Base-by-base conservation (phyloP, 92 coral and sea anemone genomes). In the Porites evermanni region DNA sequence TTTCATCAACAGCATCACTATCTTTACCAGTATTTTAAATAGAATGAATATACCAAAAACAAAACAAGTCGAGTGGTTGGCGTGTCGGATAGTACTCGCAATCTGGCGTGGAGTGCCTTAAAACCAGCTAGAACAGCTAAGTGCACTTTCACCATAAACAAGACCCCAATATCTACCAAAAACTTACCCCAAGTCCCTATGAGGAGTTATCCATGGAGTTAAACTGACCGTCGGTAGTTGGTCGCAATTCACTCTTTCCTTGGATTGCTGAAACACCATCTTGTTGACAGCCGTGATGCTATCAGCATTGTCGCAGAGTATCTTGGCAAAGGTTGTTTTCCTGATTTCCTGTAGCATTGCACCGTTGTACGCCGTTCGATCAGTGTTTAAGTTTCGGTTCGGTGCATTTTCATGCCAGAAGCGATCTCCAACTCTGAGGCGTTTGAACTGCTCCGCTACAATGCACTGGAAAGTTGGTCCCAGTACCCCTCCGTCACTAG, bases 371-470 rank as follows among this genome's bases (percentile, higher is more conserved):
- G 91, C 90, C 9, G 88, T 85, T 10, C 10, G 21, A 1, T 38
- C 72, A 0, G 87, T 83, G 53, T 83, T 17, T 0, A 20, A 3
- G 7, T 0, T 4, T 7, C 1, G 3, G 77, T 70, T 20, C 0
- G 90, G 88, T 1, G 65, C 86, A 32, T 90, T 94, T 81, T 97
- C 99, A 83, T 95, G 93, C 99, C 99, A 97, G 81, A 97, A 97
- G 44, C 99, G 88, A 86, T 97, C 99, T 6, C 98, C 99, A 64
- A 86, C 82, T 19, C 96, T 85, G 72, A 95, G 84, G 6, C 95
- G 85, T 44, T 52, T 73, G 84, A 95, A 97, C 64, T 95, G 98
- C 23, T 84, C 85, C 21, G 79, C 92, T 14, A 97, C 50, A 20
- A 97, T 79, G 50, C 99, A 97, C 6, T 85, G 92, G 73, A 92